Evolutionary conservation across 2,888 invertebrate genomes (phyloP), one percentile per base, ranked within the genome.

Genomic region (Diaphora mendica): DNA sequence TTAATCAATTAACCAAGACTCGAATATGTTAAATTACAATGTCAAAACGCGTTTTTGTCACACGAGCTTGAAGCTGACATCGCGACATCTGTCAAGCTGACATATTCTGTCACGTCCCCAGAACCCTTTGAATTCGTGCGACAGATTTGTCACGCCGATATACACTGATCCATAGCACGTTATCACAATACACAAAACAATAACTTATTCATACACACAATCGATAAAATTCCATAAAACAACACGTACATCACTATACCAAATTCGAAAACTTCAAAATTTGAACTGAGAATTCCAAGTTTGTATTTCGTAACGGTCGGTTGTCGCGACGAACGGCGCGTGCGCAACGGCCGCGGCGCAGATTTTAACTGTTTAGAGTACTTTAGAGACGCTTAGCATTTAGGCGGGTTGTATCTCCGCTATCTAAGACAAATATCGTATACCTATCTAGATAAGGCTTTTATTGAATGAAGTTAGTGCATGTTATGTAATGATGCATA

Each of bases 301-400:
- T 86, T 82, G 83, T 82, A 73, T 79, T 85, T 85, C 85, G 84
- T 77, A 81, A 76, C 81, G 82, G 80, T 72, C 62, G 72, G 71
- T 75, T 65, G 73, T 73, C 75, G 81, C 79, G 80, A 77, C 77
- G 75, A 65, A 73, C 86, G 89, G 90, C 94, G 95, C 95, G 95
- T 95, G 95, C 95, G 95, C 93, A 87, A 82, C 75, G 89, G 84
- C 82, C 91, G 94, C 93, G 90, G 87, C 90, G 91, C 91, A 89
- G 90, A 88, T 91, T 93, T 92, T 89, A 92, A 95, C 95, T 95
- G 95, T 90, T 92, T 90, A 87, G 84, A 72, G 80, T 81, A 73
- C 66, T 72, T 72, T 72, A 72, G 65, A 75, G 65, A 75, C 68
- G 75, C 72, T 75, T 82, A 76, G 80, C 84, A 85, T 84, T 83